Evolutionary conservation across 2,888 invertebrate genomes (phyloP).

Genomic region (Baccha elongata): DNA sequence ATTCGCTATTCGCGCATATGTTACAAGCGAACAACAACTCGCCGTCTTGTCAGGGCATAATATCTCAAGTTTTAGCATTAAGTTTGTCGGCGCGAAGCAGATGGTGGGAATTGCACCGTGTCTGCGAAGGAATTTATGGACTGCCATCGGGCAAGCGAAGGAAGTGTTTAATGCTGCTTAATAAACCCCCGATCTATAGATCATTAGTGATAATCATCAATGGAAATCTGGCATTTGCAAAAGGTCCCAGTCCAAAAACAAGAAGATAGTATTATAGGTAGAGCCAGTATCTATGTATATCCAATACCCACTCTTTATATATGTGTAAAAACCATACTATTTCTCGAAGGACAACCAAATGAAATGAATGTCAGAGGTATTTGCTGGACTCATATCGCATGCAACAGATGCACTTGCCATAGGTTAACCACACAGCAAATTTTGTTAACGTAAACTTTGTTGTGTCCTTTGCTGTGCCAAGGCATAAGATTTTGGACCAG

Average conservation of each 20-base stretch:
- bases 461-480: constrained; percentile 66
- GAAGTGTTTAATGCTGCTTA: constrained; percentile 73
- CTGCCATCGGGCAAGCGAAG: constrained; percentile 67
- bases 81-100: constrained; percentile 63
- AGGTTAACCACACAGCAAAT: constrained; percentile 73
- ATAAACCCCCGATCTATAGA: constrained; percentile 71
- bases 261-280: constrained; percentile 3
- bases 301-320: constrained; percentile 3
- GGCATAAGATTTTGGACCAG: constrained; percentile 55
- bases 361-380: constrained; percentile 65
- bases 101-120: constrained; percentile 45
- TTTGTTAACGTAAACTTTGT: constrained; percentile 72
- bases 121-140: constrained; percentile 64
- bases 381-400: constrained; percentile 70
- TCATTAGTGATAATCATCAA: constrained; percentile 67
- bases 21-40: constrained; percentile 50
- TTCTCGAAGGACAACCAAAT: constrained; percentile 37
- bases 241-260: constrained; percentile 22
- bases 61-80: constrained; percentile 69
- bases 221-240: constrained; percentile 26
- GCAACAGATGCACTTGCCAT: constrained; percentile 74
- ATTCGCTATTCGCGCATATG: constrained; percentile 25
- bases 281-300: background rate
- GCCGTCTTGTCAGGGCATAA: constrained; percentile 69
- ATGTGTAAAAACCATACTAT: constrained; percentile 15